phyloP scores from a whole-genome alignment of 2,797 vertebrate genomes.

The Tapera naevia region DNA sequence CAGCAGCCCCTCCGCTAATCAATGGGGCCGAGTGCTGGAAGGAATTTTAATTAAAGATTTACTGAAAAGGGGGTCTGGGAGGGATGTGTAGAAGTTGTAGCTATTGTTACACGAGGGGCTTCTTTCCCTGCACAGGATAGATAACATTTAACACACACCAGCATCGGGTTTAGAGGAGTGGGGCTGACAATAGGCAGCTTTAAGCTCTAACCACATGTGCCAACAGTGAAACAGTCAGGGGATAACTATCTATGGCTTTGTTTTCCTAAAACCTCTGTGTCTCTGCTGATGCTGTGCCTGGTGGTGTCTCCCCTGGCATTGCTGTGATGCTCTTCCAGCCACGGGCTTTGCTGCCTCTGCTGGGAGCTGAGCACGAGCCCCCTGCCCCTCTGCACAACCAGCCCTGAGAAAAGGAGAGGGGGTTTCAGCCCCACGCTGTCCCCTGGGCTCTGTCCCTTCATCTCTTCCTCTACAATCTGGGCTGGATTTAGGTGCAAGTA shows the following conservation, averaged over 20 bases:
- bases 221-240: neutral
- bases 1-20: neutral
- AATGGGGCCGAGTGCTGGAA: neutral
- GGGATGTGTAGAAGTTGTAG: neutral
- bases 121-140: neutral
- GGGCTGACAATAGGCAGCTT: neutral
- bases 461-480: neutral
- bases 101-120: neutral
- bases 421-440: neutral
- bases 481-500: neutral
- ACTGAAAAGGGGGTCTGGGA: neutral
- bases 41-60: neutral
- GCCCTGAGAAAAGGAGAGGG: neutral
- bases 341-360: neutral
- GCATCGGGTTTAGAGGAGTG: neutral
- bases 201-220: neutral
- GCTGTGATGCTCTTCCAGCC: neutral
- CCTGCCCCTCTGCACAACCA: rapidly evolving
- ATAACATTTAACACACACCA: neutral
- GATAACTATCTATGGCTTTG: neutral
- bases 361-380: neutral
- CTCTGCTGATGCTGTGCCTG: neutral
- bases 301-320: neutral
- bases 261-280: neutral
- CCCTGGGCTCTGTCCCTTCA: neutral